Evolutionary conservation across 2,113 vertebrate species (phyloP), one percentile per base, ranked within the genome.

Genomic region (Setophaga coronata): DNA sequence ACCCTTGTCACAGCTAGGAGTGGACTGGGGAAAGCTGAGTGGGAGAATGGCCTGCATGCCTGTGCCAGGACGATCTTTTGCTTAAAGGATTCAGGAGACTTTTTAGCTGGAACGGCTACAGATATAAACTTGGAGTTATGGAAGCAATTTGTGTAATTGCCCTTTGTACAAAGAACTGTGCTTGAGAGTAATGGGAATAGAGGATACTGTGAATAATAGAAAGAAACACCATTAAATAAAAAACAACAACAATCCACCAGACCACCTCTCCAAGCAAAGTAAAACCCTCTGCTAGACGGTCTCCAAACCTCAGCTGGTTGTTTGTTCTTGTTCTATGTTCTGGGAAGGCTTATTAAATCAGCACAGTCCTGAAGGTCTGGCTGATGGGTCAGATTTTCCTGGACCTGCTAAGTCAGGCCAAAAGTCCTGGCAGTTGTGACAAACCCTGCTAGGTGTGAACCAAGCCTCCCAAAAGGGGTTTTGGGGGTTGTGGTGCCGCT

Each of bases 401-500:
- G 61, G 36, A 25, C 33, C 23, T 82, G 6, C 33, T 61, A 95
- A 51, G n/a, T 76, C 6, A 15, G 31, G 31, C 31, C 31, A 25
- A 6, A 72, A 88, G n/a, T 57, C 45, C 1, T 2, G 36, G 6
- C 14, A 80, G 74, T 24, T 65, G 82, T 82, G 82, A 24, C 65
- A 78, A 87, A 71, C 18, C 26, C 43, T 85, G 23, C 25, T 79
- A 92, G 74, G 57, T 34, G 45, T 82, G 28, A 51, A 10, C 48
- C 8, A 26, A 26, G 18, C 10, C 20, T 80, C 42, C 14, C 57
- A 20, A 28, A 42, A 72, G n/a, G 51, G 47, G 18, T 0, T 2
- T 0, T 3, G 2, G 57, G 43, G 43, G 10, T 28, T 21, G 17
- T 72, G 62, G 50, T 80, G 25, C 3, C 1, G 2, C 42, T 40